Percentiles rank a stretch among this genome's conserved stretches.
Evolutionary conservation across 2,888 invertebrate genomes (phyloP).

Genomic region (Drosophila diplacantha): DNA sequence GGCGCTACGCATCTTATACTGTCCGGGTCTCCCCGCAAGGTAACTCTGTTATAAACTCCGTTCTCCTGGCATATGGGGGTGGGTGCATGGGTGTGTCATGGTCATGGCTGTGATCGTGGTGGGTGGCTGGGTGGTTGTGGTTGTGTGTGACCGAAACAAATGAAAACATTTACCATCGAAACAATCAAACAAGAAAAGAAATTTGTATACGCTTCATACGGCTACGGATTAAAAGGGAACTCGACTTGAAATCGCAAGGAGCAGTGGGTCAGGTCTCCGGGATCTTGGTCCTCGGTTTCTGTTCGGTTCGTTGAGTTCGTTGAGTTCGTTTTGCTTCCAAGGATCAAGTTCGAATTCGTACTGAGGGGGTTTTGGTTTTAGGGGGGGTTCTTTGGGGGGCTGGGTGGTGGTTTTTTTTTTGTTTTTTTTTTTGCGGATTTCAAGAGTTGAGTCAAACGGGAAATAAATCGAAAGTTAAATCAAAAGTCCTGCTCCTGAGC

Average conservation of each 20-base stretch:
- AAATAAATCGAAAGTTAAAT: conserved; percentile 72
- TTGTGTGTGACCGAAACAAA: conserved; percentile 66
- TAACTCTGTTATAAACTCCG: background rate
- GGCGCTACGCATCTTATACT: background rate
- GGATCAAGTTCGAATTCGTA: conserved; percentile 30
- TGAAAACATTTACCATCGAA: conserved; percentile 76
- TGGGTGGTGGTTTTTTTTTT: conserved; percentile 4
- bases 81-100: conserved; percentile 1
- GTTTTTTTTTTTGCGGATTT: conserved; percentile 17
- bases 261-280: conserved; percentile 3
- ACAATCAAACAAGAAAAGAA: conserved; percentile 78
- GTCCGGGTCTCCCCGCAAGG: too few species aligned
- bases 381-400: background rate
- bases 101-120: conserved; percentile 2
- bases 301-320: background rate
- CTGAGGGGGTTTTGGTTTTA: background rate
- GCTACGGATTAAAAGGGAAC: conserved; percentile 29
- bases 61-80: background rate
- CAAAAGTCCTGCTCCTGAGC: conserved; percentile 62
- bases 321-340: conserved; percentile 15
- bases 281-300: conserved; percentile 1
- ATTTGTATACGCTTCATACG: conserved; percentile 71
- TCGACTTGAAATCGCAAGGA: conserved; percentile 32
- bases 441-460: conserved; percentile 38
- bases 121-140: conserved; percentile 18